A percentile compares a stretch with the other conserved stretches of the same genome.
Conservation (phyloP, 2,113 vertebrate genomes). For the Sander lucioperca region DNA sequence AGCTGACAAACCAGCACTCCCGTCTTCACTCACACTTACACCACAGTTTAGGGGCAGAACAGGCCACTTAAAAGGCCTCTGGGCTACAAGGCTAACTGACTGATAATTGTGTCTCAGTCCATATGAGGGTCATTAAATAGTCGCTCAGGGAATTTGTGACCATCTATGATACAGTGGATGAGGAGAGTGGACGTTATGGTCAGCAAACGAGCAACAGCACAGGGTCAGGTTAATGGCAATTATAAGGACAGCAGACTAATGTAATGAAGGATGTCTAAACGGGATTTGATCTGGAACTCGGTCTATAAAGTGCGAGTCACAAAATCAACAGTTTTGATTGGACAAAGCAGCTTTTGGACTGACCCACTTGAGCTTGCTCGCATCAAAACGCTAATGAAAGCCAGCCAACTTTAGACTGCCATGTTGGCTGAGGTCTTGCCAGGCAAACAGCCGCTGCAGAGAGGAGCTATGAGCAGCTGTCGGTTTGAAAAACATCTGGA, state of each 20-base stretch:
- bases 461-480: slow-evolving; percentile 54
- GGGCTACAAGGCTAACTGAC: slow-evolving; percentile 49
- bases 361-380: slow-evolving; percentile 36
- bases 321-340: slow-evolving; percentile 26
- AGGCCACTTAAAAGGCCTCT: slow-evolving; percentile 51
- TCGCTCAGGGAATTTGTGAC: slow-evolving; percentile 54
- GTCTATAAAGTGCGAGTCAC: background rate
- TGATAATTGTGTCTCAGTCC: slow-evolving; percentile 45
- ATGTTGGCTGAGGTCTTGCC: slow-evolving; percentile 44
- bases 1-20: slow-evolving; percentile 33
- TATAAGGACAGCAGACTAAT: background rate
- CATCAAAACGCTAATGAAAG: slow-evolving; percentile 47
- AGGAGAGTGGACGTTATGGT: slow-evolving; percentile 3
- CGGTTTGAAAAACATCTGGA: slow-evolving; percentile 68
- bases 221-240: slow-evolving; percentile 15
- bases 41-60: slow-evolving; percentile 26
- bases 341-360: slow-evolving; percentile 51
- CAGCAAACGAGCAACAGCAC: slow-evolving; percentile 5
- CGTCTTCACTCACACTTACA: slow-evolving; percentile 20
- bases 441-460: background rate
- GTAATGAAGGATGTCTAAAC: slow-evolving; percentile 1
- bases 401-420: slow-evolving; percentile 37
- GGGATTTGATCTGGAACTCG: slow-evolving; percentile 3
- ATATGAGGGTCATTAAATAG: slow-evolving; percentile 53
- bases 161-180: background rate